Evolutionary conservation across 2,797 vertebrate species (phyloP).

Genomic region (Myotis planiceps): DNA sequence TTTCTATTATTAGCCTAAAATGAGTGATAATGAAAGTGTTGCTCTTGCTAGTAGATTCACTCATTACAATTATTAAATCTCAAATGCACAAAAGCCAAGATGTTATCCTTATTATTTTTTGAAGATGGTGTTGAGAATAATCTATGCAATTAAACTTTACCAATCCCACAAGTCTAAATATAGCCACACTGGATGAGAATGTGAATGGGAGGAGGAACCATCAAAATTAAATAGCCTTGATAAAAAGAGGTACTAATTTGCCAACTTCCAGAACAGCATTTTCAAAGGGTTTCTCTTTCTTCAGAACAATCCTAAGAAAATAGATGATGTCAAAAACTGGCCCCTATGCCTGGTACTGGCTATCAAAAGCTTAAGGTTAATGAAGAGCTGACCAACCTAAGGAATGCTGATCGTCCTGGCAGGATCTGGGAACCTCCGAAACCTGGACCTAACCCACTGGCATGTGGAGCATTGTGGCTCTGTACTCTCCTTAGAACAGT

Average conservation of each 20-base stretch:
- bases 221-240: not conserved
- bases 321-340: not conserved
- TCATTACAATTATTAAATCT: slow-evolving; percentile 54
- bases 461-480: rapidly evolving
- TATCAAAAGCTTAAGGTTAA: not conserved
- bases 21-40: slow-evolving; percentile 55
- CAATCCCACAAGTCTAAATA: slow-evolving; percentile 42
- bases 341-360: not conserved
- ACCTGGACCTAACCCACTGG: not conserved
- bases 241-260: slow-evolving; percentile 31
- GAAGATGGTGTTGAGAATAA: slow-evolving; percentile 19
- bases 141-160: slow-evolving; percentile 50
- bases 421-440: too few species aligned
- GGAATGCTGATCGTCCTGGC: not conserved
- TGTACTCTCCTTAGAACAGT: not conserved
- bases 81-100: slow-evolving; percentile 53
- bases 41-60: slow-evolving; percentile 20
- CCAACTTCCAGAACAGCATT: slow-evolving; percentile 14
- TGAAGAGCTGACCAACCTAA: not conserved
- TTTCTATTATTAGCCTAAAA: slow-evolving; percentile 57
- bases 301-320: not conserved
- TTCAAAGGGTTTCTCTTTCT: not conserved
- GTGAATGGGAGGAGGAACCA: not conserved
- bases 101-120: not conserved
- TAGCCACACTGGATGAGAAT: not conserved